Conservation (phyloP, 2,113 vertebrate species). For the Onychostruthus taczanowskii region DNA sequence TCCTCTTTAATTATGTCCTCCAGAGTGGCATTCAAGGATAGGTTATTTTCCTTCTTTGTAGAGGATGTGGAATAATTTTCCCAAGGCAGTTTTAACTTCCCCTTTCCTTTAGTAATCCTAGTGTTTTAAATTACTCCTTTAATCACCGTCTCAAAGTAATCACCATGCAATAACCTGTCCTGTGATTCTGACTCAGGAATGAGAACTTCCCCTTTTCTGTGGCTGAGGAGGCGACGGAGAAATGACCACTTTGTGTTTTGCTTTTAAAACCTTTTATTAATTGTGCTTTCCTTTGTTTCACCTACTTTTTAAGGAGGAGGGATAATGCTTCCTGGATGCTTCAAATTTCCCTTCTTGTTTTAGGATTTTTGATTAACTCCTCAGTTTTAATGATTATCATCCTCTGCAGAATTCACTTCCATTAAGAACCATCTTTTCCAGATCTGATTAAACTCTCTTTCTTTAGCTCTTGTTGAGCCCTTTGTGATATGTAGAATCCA, state of each 20-base stretch:
- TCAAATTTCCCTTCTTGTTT: constrained; percentile 42
- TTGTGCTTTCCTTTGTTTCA: neutral
- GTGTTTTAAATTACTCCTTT: constrained; percentile 69
- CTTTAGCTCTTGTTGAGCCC: constrained; percentile 62
- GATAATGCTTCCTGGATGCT: constrained; percentile 12
- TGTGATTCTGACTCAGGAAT: constrained; percentile 1
- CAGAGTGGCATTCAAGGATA: constrained; percentile 60
- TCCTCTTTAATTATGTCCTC: constrained; percentile 66
- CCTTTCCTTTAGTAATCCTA: constrained; percentile 54
- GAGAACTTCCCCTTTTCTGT: neutral
- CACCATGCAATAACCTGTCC: constrained; percentile 57
- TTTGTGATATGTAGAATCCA: constrained; percentile 58
- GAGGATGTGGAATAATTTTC: constrained; percentile 61
- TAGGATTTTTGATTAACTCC: constrained; percentile 65
- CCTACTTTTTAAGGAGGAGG: neutral
- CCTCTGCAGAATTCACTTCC: constrained; percentile 66
- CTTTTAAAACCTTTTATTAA: neutral
- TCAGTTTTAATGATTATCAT: constrained; percentile 69
- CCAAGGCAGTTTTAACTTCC: constrained; percentile 60
- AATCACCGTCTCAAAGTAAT: constrained; percentile 53
- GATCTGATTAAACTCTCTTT: constrained; percentile 65
- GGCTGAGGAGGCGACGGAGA: neutral
- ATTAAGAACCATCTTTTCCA: constrained; percentile 65
- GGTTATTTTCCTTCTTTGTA: constrained; percentile 62
- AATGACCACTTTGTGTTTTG: neutral